Evolutionary conservation across 2,888 invertebrate genomes (phyloP).

Genomic region (Sphaerophoria taeniata): DNA sequence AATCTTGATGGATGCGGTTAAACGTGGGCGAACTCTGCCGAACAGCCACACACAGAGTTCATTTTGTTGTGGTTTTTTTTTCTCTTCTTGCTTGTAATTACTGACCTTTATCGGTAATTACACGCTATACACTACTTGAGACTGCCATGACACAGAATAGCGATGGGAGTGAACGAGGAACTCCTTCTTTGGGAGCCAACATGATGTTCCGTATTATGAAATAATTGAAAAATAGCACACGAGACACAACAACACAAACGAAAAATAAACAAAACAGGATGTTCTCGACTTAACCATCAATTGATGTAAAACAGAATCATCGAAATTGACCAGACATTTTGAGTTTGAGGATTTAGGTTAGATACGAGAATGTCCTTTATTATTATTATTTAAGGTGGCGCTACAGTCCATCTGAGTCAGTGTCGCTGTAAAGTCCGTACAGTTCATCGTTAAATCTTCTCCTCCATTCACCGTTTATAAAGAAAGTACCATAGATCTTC

Average conservation of each 20-base stretch:
- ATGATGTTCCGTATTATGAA: not conserved
- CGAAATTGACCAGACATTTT: too few relatives aligned
- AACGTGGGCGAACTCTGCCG: slow-evolving; percentile 52
- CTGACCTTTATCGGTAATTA: slow-evolving; percentile 72
- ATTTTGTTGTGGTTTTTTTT: slow-evolving; percentile 20
- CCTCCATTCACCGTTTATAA: too few relatives aligned
- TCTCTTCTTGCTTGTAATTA: slow-evolving; percentile 34
- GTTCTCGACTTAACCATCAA: not conserved
- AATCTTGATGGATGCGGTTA: slow-evolving; percentile 28
- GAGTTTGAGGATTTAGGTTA: too few relatives aligned
- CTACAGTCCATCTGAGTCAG: too few relatives aligned
- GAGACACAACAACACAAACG: slow-evolving; percentile 20
- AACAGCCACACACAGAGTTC: slow-evolving; percentile 51
- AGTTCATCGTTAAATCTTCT: too few relatives aligned
- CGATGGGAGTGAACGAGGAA: slow-evolving; percentile 45
- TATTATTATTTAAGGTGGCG: too few relatives aligned
- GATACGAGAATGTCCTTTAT: too few relatives aligned
- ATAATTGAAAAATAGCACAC: not conserved
- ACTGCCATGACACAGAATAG: slow-evolving; percentile 4
- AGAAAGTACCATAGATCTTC: too few relatives aligned
- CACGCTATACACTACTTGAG: slow-evolving; percentile 25
- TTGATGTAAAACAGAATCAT: too few relatives aligned
- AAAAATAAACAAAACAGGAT: slow-evolving; percentile 3
- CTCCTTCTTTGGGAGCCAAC: slow-evolving; percentile 24
- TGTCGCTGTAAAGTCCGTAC: too few relatives aligned